Evolutionary conservation across 2,113 vertebrate genomes (phyloP), one percentile per base, ranked within the genome.

Genomic region (Pimephales promelas): DNA sequence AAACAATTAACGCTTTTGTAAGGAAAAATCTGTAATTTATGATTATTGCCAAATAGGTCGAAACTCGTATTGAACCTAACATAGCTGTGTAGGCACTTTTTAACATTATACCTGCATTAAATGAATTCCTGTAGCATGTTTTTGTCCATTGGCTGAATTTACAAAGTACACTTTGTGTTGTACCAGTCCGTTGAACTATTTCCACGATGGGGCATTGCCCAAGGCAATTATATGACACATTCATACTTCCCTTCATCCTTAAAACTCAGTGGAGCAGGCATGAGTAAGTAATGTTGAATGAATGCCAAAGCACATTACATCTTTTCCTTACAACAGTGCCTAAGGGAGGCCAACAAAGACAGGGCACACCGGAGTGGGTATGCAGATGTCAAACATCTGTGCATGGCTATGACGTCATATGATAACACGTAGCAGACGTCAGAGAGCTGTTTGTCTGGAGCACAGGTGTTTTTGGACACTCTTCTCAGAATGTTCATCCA

Each of bases 401-500:
- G 66, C 71, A 77, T 86, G 81, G 81, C 83, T 76, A 49, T 26
- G 43, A 82, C 70, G 10, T 80, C 74, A 83, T 84, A 57, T 61
- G 52, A 45, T 61, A 47, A 6, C 26, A 72, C 20, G 61, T 24
- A 4, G 66, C 56, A 22, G 8, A 70, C 52, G 40, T 57, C 40
- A 13, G 28, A 36, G 49, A 31, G 4, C 62, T 26, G 40, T 56
- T 70, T 52, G 64, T 81, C 79, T 81, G 64, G 61, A 84, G 13
- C 64, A 70, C 74, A 87, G 80, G 76, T 87, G 81, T 83, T 76
- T 81, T 70, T 72, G 74, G 28, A 79, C 80, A 72, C 90, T 7
- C 10, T 87, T 80, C 87, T 79, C 43, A n/a, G 72, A 77, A 70
- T 79, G 18, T 80, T 88, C 85, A 88, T 77, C 84, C 84, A 89